Evolutionary conservation across 30 jellyfish, hydroid and myxozoan genomes (phyloP), one percentile per base, ranked within the genome.

Genomic region (Turritopsis dohrnii): DNA sequence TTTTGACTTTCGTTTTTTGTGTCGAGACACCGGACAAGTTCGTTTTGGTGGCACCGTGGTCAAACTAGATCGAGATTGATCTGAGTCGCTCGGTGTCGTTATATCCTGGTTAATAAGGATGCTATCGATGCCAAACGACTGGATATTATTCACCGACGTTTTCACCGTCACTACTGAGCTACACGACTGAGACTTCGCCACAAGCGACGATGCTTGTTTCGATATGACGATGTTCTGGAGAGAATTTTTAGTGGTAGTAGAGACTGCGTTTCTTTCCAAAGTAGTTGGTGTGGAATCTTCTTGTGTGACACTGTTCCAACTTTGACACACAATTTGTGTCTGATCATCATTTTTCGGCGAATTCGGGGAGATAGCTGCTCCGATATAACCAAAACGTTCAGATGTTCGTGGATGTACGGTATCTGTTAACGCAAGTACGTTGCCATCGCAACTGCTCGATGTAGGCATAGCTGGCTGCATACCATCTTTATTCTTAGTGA

Each of bases 51-150:
- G 60, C 13, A 13, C 60, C 60, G 13, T 41, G 60, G 60, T 41
- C 60, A 41, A 5, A 41, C 60, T 41, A 41, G 60, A 13, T 41
- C 60, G 9, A 41, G 60, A 41, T 3, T 41, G 60, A 41, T 41
- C 60, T 3, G 13, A 41, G 9, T 41, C 60, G 13, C 9, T 41
- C 13, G 60, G 13, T 41, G 60, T 3, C 5, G 60, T 41, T 41
- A 41, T 41, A 41, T 41, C 60, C 60, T 41, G 60, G 60, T 69
- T 16, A 53, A 80, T 52, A 54, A 80, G 87, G 29, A 79, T 21
- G 53, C 30, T 80, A 41, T 80, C 87, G 21, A 80, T 80, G 26
- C 87, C 87, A 80, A 80, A 80, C 29, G 80, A 18, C 53, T 80
- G 76, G 13, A 41, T 41, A 41, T 41, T 41, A 41, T 5, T 41